These are phyloP conservation scores for Drosophila guanche DNA, from an alignment of 1,140 invertebrate genomes.

Conservation along the genomic window DNA sequence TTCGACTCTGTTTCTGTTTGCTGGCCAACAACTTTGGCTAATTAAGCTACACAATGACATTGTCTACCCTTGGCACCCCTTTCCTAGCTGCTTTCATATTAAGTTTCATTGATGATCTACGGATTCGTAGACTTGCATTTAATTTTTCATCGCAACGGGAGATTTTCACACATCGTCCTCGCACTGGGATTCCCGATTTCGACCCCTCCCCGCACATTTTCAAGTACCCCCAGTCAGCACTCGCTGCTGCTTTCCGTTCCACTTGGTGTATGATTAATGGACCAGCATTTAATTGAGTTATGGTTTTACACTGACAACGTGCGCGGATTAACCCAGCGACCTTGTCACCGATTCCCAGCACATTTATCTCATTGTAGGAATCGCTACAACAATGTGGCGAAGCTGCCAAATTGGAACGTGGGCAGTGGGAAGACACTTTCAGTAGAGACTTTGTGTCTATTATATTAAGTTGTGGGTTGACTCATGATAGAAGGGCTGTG, in stretches of 20 bases:
- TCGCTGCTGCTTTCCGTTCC: conserved; percentile 23
- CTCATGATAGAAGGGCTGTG: too few species aligned
- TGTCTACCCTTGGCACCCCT: conserved; percentile 37
- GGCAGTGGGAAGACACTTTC: neutral
- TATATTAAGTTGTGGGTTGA: too few species aligned
- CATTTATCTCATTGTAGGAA: conserved; percentile 24
- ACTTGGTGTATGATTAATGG: conserved; percentile 77
- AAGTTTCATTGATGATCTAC: conserved; percentile 82
- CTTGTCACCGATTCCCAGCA: conserved; percentile 58
- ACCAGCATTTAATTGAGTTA: conserved; percentile 73
- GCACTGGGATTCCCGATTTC: conserved; percentile 5
- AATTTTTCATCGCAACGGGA: conserved; percentile 80
- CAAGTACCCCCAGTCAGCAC: conserved; percentile 19
- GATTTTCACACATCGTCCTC: conserved; percentile 77
- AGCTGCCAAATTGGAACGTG: neutral
- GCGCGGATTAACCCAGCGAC: conserved; percentile 73
- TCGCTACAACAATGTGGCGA: neutral
- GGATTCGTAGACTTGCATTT: conserved; percentile 76
- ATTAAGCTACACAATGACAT: conserved; percentile 80
- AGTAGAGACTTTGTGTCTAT: too few species aligned
- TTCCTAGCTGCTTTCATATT: conserved; percentile 54
- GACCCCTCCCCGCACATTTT: conserved; percentile 5
- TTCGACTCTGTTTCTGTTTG: neutral
- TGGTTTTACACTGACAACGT: conserved; percentile 47
- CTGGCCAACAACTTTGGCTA: conserved; percentile 65